phyloP scores from a whole-genome alignment of 1,140 invertebrate species.

The Periplaneta americana region DNA sequence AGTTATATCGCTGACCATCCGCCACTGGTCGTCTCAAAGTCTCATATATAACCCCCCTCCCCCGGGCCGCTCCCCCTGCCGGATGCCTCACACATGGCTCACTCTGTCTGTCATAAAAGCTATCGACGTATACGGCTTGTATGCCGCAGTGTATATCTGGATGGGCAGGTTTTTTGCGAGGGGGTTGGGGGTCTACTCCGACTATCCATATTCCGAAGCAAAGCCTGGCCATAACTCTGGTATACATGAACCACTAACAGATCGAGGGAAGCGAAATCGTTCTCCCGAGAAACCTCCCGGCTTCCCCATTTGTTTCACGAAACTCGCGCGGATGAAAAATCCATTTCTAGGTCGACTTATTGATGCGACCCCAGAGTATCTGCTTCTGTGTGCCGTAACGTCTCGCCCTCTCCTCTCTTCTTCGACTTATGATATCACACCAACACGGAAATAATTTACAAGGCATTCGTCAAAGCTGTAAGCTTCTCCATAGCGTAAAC shows the following conservation, averaged over 20 bases:
- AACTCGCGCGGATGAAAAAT: constrained; percentile 32
- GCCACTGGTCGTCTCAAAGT: constrained; percentile 7
- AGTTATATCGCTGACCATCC: constrained; percentile 4
- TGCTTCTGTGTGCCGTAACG: constrained; percentile 4
- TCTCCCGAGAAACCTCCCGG: constrained; percentile 25
- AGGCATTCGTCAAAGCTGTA: neutral
- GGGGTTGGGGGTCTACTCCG: neutral
- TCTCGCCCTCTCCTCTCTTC: neutral
- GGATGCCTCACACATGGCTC: neutral
- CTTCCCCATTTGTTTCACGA: constrained; percentile 32
- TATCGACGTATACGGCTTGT: constrained; percentile 8
- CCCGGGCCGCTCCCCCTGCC: neutral
- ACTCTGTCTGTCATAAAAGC: constrained; percentile 9
- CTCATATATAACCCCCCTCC: constrained; percentile 6
- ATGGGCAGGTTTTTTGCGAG: neutral
- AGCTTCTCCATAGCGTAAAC: neutral
- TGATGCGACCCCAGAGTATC: constrained; percentile 34
- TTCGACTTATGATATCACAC: neutral
- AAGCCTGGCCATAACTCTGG: constrained; percentile 5
- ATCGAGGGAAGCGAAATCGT: constrained; percentile 22
- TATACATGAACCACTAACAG: constrained; percentile 2
- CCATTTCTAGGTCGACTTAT: constrained; percentile 37
- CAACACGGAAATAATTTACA: neutral
- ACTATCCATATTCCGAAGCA: constrained; percentile 1
- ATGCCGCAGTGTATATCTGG: neutral